Evolutionary conservation across 53 echinoderm and acorn worm species (phyloP).

Genomic region (Antedon mediterranea): DNA sequence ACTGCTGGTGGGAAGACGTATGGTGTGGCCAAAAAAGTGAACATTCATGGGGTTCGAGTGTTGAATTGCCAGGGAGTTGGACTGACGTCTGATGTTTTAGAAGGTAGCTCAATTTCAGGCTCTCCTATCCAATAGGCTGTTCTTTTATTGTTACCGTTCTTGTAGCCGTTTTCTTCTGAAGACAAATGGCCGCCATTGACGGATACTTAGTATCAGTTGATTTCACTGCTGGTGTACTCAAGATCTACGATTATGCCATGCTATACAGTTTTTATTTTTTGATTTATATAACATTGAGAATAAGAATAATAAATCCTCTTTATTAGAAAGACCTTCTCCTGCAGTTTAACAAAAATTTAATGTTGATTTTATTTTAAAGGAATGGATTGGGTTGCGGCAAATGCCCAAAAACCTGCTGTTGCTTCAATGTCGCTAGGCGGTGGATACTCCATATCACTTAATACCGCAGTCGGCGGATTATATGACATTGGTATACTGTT

Average conservation of each 20-base stretch:
- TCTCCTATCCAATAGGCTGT: too few relatives aligned
- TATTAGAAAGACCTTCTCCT: too few relatives aligned
- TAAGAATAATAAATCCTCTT: too few relatives aligned
- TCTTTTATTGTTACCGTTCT: too few relatives aligned
- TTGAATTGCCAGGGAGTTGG: conserved; percentile 17
- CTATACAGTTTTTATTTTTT: too few relatives aligned
- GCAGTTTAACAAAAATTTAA: neutral
- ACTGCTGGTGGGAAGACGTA: conserved; percentile 18
- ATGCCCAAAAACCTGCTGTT: neutral
- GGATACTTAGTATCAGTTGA: too few relatives aligned
- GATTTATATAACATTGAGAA: too few relatives aligned
- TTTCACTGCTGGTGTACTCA: too few relatives aligned
- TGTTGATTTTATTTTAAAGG: neutral
- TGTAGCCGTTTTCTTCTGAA: too few relatives aligned
- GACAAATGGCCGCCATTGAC: too few relatives aligned
- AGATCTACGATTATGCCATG: too few relatives aligned
- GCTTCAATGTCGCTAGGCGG: neutral
- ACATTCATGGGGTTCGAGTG: conserved; percentile 12
- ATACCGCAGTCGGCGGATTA: neutral
- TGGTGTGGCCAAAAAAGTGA: conserved; percentile 16
- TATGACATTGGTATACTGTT: neutral
- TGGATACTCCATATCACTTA: neutral
- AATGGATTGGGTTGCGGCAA: neutral
- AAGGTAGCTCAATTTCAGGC: conserved; percentile 2
- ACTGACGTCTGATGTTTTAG: conserved; percentile 2